Percentiles rank a stretch among this genome's conserved stretches.
Evolutionary conservation across 2,888 invertebrate species (phyloP).

Genomic region (Labia minor): DNA sequence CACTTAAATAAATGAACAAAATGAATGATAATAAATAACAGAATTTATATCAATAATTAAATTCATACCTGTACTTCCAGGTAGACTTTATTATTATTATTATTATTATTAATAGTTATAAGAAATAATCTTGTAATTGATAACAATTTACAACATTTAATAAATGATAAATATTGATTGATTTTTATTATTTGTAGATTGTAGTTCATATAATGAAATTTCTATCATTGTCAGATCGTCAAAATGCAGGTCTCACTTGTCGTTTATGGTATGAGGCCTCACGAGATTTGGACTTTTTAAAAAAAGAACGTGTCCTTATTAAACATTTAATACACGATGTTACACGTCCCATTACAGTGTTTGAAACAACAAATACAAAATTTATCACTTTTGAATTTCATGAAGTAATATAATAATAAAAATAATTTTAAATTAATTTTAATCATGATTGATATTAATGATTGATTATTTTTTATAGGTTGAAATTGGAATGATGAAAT

Average conservation of each 20-base stretch:
- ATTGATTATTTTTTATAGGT: conserved; percentile 27
- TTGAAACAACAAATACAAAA: conserved; percentile 21
- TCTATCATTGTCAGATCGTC: conserved; percentile 52
- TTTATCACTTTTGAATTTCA: conserved; percentile 43
- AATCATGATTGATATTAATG: not conserved
- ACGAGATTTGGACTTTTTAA: conserved; percentile 46
- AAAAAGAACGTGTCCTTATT: conserved; percentile 43
- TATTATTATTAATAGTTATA: no score
- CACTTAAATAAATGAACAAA: no score
- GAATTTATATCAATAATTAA: no score
- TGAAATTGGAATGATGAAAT: conserved; percentile 41
- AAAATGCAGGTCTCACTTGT: conserved; percentile 53
- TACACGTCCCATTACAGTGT: conserved; percentile 21
- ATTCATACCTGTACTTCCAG: no score
- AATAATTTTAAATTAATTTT: not conserved
- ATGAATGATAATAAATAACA: no score
- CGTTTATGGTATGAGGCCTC: conserved; percentile 56
- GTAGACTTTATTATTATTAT: no score
- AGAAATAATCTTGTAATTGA: no score
- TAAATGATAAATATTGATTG: no score
- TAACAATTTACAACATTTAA: no score
- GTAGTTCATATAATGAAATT: conserved; percentile 52
- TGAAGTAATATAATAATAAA: conserved; percentile 32
- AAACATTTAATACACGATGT: conserved; percentile 34
- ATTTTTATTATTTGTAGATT: conserved; percentile 39